Evolutionary conservation across 2,888 invertebrate genomes (phyloP), one percentile per base, ranked within the genome.

Genomic region (Priocnemis perturbator): DNA sequence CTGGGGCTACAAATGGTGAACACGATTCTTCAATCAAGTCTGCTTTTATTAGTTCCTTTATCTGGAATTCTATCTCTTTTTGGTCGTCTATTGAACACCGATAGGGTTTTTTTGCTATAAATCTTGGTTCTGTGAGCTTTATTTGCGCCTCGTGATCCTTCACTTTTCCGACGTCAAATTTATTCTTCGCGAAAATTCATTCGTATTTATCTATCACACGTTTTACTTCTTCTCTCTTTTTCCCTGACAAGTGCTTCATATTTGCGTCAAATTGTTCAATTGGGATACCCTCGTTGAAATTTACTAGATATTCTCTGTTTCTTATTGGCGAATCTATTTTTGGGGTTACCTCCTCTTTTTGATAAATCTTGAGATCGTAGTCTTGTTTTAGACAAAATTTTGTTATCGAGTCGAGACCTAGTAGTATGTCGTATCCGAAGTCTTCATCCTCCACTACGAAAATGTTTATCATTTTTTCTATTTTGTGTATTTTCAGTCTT

Each of bases 51-150:
- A 73, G 63, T 60, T 65, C 52, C 64, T 45, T 45, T 7, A 74
- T 76, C 67, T 72, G 74, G 20, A 23, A 52, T 65, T 76, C 72
- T 70, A 76, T 74, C 68, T 76, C 72, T 19, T 4, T 20, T 60
- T 67, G 71, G 50, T 76, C 76, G 21, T 60, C 45, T 11, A 72
- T 19, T 3, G 75, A 69, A 56, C 74, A 78, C 61, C 45, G 61
- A 60, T 76, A 73, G 30, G 74, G 71, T 64, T 71, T 73, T 61
- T 47, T 73, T 37, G 26, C 69, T 61, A 45, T 71, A 78, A 17
- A 11, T 17, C 67, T 71, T 78, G 3, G 48, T 67, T 74, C 72
- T n/a, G 69, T 67, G 7, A 76, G 62, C 67, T 64, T 71, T 55
- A 71, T 64, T 44, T 44, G 48, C 4, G 69, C 74, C 64, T 75